These are phyloP conservation scores for Trichogramma pretiosum DNA, from an alignment of 1,140 invertebrate species.

Conservation along the genomic window DNA sequence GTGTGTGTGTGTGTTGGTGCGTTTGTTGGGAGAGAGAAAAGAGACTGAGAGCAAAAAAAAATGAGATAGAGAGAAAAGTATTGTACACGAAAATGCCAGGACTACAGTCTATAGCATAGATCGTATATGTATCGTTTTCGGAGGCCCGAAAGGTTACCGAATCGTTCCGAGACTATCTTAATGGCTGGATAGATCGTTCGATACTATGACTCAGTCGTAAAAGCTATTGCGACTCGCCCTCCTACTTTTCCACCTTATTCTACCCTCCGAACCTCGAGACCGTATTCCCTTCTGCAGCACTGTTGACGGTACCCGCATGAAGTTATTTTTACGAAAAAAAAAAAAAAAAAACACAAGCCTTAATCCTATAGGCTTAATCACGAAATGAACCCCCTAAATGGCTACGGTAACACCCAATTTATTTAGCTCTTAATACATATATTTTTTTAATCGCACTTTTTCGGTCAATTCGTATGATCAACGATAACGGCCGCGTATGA, in stretches of 20 bases:
- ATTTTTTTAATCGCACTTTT: too few species aligned
- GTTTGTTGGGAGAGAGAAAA: slow-evolving; percentile 9
- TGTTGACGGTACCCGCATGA: too few species aligned
- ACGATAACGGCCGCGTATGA: too few species aligned
- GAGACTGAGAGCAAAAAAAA: slow-evolving; percentile 1
- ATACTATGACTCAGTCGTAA: slow-evolving; percentile 48
- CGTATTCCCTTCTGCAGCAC: too few species aligned
- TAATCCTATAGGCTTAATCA: too few species aligned
- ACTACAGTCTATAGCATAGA: slow-evolving; percentile 43
- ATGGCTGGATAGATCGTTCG: slow-evolving; percentile 47
- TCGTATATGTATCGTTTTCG: slow-evolving; percentile 45
- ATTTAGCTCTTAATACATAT: too few species aligned
- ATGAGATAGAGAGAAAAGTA: slow-evolving; percentile 16
- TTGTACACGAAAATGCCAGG: slow-evolving; percentile 37
- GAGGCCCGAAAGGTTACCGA: slow-evolving; percentile 46
- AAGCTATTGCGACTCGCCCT: slow-evolving; percentile 41
- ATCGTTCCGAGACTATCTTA: slow-evolving; percentile 49
- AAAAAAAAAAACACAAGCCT: too few species aligned
- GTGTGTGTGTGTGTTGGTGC: too few species aligned
- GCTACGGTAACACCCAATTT: too few species aligned
- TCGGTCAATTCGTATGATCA: too few species aligned
- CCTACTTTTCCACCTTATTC: slow-evolving; percentile 7
- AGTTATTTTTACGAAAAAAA: too few species aligned
- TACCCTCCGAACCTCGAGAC: neutral
- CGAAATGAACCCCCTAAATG: too few species aligned